phyloP scores from a whole-genome alignment of 2,888 invertebrate genomes.

The Serrognathus titanus region DNA sequence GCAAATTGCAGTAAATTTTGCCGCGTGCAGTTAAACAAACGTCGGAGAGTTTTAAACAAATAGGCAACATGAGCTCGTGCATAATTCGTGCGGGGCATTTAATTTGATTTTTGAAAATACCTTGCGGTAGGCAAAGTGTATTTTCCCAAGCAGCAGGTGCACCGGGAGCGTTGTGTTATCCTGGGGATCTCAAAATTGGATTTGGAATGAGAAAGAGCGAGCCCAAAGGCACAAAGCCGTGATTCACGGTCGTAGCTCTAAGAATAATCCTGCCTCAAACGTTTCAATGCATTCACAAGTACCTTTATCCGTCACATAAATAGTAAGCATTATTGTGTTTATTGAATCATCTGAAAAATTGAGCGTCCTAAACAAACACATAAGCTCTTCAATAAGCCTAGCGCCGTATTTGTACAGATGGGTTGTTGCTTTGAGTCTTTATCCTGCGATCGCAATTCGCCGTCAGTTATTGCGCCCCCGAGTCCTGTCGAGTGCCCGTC shows the following conservation, averaged over 20 bases:
- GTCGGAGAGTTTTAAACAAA: background rate
- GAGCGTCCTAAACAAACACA: constrained; percentile 41
- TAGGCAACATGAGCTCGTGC: background rate
- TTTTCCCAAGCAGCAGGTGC: constrained; percentile 14
- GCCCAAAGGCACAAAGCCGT: constrained; percentile 18
- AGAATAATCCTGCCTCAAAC: constrained; percentile 19
- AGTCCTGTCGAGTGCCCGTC: constrained; percentile 5
- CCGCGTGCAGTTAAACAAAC: background rate
- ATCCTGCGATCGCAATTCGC: constrained; percentile 17
- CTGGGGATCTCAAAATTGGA: constrained; percentile 18
- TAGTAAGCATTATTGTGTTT: constrained; percentile 39
- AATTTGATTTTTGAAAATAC: background rate
- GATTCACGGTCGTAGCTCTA: constrained; percentile 14
- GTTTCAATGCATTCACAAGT: constrained; percentile 37
- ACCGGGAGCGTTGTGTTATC: constrained; percentile 11
- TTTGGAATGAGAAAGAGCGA: constrained; percentile 12
- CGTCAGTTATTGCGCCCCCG: constrained; percentile 11
- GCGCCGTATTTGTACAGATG: constrained; percentile 23
- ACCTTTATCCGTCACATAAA: constrained; percentile 38
- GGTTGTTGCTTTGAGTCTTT: constrained; percentile 19
- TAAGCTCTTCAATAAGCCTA: constrained; percentile 16
- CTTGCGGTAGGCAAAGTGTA: constrained; percentile 13
- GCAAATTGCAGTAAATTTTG: background rate
- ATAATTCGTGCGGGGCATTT: background rate
- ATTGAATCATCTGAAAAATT: constrained; percentile 43